Evolutionary conservation across 2,113 vertebrate species (phyloP).

Genomic region (Phasianus colchicus): DNA sequence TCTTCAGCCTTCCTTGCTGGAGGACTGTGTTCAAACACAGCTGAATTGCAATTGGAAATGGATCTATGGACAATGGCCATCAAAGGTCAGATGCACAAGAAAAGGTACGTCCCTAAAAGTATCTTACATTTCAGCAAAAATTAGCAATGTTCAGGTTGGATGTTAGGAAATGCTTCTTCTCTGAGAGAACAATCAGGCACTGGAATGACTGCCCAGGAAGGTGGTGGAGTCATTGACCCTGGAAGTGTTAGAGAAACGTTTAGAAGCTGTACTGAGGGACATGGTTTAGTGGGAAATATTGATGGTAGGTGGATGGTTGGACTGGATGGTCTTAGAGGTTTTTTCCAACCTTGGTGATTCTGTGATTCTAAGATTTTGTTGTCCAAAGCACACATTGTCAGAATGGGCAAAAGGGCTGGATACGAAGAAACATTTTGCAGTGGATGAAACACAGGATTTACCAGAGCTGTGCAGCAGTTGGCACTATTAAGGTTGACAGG

Average conservation of each 20-base stretch:
- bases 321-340: too few species aligned
- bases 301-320: too few species aligned
- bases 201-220: too few species aligned
- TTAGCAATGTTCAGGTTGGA: not conserved
- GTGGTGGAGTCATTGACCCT: too few species aligned
- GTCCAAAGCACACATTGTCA: not conserved
- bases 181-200: too few species aligned
- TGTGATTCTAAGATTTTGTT: not conserved
- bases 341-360: too few species aligned
- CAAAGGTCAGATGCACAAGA: not conserved
- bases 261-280: too few species aligned
- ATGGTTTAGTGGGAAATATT: too few species aligned
- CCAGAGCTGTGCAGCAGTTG: not conserved
- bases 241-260: too few species aligned
- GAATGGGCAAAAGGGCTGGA: not conserved
- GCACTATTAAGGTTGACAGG: not conserved
- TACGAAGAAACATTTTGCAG: not conserved
- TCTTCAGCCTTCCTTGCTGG: not conserved
- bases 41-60: not conserved
- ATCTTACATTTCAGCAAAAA: not conserved
- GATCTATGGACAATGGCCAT: not conserved
- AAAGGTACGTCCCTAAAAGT: not conserved
- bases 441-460: not conserved
- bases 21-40: not conserved
- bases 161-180: too few species aligned